Base-by-base conservation (phyloP, 2,888 invertebrate species). In the Hipparchia sbordonii region DNA sequence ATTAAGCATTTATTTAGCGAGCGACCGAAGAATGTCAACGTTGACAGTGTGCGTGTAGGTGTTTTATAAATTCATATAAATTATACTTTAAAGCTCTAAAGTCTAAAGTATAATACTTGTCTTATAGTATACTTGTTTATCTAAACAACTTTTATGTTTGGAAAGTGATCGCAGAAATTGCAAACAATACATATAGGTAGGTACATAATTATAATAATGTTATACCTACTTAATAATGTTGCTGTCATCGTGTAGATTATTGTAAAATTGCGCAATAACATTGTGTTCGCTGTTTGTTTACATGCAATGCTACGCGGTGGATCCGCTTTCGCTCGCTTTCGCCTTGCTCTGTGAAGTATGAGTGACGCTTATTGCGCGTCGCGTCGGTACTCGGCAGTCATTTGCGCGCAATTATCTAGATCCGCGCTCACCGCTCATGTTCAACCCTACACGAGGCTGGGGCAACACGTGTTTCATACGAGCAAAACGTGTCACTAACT, bases 331-430 rank as follows among this genome's bases (percentile, higher is more conserved):
- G 73, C 73, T 71, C 52, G 72, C 56, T 76, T 76, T 77, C 77
- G 73, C 75, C 67, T 65, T 61, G 72, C 65, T 71, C 67, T 71
- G 65, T 70, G 57, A 72, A 67, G 62, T 67, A 71, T 57, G 61
- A 71, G 71, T 73, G 66, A 73, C 72, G 72, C 46, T 12, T 68
- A 60, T 48, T 59, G 48, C 48, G 68, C 67, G 57, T 39, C 45
- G 56, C 57, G 67, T 54, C 62, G 65, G 23, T 65, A 52, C 10
- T 56, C 48, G 62, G 71, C 45, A 52, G 52, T 57, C 46, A 46
- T 66, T 78, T 78, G 71, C 78, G 79, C 80, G 79, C 77, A 79
- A 77, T 79, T 76, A 77, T 75, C 66, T 76, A 54, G 74, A 77
- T 76, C 57, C 60, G 60, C 52, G 61, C 56, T 45, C 56, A 39